Evolutionary conservation across 2,888 invertebrate genomes (phyloP), one percentile per base, ranked within the genome.

Genomic region (Pemphredon lugubris): DNA sequence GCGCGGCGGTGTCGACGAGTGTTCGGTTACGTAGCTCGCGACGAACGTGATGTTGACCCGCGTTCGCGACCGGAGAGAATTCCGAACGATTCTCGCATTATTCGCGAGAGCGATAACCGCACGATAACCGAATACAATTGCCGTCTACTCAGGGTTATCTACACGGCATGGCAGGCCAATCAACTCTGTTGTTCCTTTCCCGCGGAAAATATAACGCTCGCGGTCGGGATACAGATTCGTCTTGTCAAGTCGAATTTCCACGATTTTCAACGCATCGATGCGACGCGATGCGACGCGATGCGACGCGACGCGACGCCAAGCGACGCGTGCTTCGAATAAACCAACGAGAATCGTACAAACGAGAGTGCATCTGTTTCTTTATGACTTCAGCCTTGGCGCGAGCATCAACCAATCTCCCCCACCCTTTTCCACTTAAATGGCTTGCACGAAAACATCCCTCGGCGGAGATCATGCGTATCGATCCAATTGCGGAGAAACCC

Each of bases 141-240:
- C 82, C 82, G 82, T 82, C 84, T 87, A 85, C 83, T 88, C 88
- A 89, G 89, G 89, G 89, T 89, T 89, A 89, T 89, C 89, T 84
- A n/a, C n/a, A n/a, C n/a, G n/a, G n/a, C 75, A 77, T 84, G 81
- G 77, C 86, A 86, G 88, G 89, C 87, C 89, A 89, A 88, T 86
- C 89, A 89, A 89, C 89, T 85, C 87, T 68, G 64, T 45, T 42
- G 51, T 30, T 59, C 50, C 34, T 60, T 40, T 45, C 47, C 59
- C 4, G 37, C 55, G 55, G 40, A 63, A 75, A 71, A 65, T n/a
- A n/a, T 75, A 73, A 59, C 39, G 64, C n/a, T n/a, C 44, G 51
- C 26, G 64, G 44, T 13, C 34, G 20, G 45, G 45, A 54, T 47
- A 50, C 37, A 55, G 60, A 50, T 60, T 47, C 63, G 44, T 30